Evolutionary conservation across 2,113 vertebrate genomes (phyloP).

Genomic region (Myotis yumanensis): DNA sequence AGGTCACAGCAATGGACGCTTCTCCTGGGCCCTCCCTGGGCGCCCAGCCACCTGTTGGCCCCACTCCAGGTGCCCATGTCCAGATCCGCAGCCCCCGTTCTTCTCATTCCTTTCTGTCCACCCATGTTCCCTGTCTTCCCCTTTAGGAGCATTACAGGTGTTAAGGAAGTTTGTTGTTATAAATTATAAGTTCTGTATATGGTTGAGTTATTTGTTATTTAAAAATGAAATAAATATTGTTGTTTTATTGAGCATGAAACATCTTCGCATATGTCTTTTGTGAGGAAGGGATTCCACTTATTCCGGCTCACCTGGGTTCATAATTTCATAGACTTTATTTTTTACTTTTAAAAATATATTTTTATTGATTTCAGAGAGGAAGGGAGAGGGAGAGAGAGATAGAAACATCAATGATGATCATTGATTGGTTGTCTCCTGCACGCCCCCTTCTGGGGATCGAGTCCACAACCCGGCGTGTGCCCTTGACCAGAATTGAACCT

Average conservation of each 20-base stretch:
- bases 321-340: background rate
- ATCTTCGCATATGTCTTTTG: background rate
- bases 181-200: background rate
- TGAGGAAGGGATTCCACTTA: background rate
- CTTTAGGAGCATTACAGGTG: background rate
- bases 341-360: no score
- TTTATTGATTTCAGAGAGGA: no score
- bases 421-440: no score
- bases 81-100: background rate
- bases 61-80: background rate
- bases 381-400: no score
- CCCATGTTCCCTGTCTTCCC: background rate
- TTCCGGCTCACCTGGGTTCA: background rate
- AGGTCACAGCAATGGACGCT: background rate
- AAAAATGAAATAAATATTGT: constrained; percentile 60
- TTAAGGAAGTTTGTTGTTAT: constrained; percentile 47
- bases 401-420: no score
- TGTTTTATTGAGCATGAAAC: constrained; percentile 45
- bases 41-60: background rate
- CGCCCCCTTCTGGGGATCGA: no score
- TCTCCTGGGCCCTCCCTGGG: background rate
- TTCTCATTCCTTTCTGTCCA: background rate
- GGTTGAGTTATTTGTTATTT: constrained; percentile 55
- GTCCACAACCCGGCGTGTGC: no score
- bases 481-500: no score